Base-by-base conservation (phyloP, 2,113 vertebrate species). In the Oophaga pumilio region DNA sequence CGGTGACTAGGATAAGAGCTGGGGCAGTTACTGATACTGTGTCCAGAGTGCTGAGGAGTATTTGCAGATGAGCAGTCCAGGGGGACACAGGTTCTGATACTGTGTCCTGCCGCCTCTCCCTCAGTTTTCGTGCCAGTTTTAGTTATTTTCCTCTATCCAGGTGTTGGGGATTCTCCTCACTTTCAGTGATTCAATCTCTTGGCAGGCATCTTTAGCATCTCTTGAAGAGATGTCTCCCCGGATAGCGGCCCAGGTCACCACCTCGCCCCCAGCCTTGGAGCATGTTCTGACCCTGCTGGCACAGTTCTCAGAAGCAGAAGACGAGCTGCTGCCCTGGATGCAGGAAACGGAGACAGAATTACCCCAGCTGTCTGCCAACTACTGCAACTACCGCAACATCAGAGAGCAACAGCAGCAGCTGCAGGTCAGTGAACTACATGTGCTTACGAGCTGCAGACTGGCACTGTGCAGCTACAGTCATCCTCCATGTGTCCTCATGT, bases 321-420 rank as follows among this genome's bases (percentile, higher is more conserved):
- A 91, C 12, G 97, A 97, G 92, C 94, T 98, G 77, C 89, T 89
- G 6, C 97, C 96, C 8, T 97, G 97, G 97, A 92, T 98, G 88
- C 90, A 93, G 73, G 96, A 97, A 94, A 94, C 93, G 8, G 94
- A 93, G 91, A 87, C 8, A 0, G 90, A 93, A 0, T 91, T 93
- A 43, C 91, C 85, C 11, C 94, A 93, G 89, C 93, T 97, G 0
- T 91, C 92, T 0, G 90, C 96, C 0, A 90, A 85, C 0, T 91
- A 93, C 85, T 91, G 94, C 78, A 93, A 92, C 92, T 96, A 93
- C 0, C 93, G 96, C 78, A 93, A 95, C 82, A 95, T 97, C 90
- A 91, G 93, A 91, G 95, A 96, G 90, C 96, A 97, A 92, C 97
- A 97, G 91, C 95, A 94, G 13, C 93, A 96, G 91, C 94, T 97